A percentile compares a stretch with the other conserved stretches of the same genome.
These are phyloP conservation scores for Helicoverpa armigera DNA, from an alignment of 1,140 invertebrate species.

Conservation along the genomic window DNA sequence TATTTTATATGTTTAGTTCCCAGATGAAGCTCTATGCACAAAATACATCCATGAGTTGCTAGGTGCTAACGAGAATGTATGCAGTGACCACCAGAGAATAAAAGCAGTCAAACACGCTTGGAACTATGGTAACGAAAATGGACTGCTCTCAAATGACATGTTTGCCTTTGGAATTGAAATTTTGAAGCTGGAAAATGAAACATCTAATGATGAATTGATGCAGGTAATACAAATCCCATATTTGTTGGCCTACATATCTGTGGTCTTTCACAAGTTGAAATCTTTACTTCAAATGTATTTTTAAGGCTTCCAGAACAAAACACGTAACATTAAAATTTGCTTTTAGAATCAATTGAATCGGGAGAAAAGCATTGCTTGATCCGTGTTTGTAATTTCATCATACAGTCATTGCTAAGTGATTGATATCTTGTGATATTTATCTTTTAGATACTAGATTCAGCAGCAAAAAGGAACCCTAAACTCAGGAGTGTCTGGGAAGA, in stretches of 20 bases:
- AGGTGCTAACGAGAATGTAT: slow-evolving; percentile 66
- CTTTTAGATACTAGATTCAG: slow-evolving; percentile 72
- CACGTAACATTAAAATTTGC: too few species aligned
- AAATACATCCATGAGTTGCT: slow-evolving; percentile 77
- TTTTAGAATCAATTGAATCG: too few species aligned
- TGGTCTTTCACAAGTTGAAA: too few species aligned
- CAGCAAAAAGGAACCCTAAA: slow-evolving; percentile 66
- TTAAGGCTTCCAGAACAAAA: too few species aligned
- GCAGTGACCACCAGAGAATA: slow-evolving; percentile 73
- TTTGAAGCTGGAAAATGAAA: slow-evolving; percentile 71
- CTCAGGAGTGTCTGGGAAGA: slow-evolving; percentile 73
- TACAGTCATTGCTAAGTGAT: too few species aligned
- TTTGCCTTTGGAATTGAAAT: slow-evolving; percentile 78
- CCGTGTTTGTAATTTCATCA: too few species aligned
- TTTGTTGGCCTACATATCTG: not conserved
- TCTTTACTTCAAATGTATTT: too few species aligned
- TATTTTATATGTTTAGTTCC: slow-evolving; percentile 64
- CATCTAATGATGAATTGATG: slow-evolving; percentile 63
- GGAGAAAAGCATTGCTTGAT: too few species aligned
- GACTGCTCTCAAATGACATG: slow-evolving; percentile 75
- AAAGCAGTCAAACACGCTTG: slow-evolving; percentile 75
- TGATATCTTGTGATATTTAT: not conserved
- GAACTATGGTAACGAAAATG: slow-evolving; percentile 75
- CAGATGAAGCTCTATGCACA: slow-evolving; percentile 77
- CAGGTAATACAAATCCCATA: slow-evolving; percentile 61